Conservation (phyloP, 2,888 invertebrate genomes). For the Hirtodrosophila histrioides region DNA sequence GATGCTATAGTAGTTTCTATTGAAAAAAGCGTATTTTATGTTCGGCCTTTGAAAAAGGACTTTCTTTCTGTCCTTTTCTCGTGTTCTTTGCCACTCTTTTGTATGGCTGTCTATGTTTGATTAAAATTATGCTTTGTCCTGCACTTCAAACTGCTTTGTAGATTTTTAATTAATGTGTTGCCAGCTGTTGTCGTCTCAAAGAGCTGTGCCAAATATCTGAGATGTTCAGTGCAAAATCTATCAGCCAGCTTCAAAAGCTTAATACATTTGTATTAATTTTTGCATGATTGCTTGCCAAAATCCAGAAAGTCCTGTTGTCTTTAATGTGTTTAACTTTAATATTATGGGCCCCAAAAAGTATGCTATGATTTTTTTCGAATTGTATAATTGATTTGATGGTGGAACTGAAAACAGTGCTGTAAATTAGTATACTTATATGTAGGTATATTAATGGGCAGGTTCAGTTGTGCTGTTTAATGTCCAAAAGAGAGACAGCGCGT, state of each 20-base stretch:
- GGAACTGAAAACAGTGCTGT: conserved; percentile 25
- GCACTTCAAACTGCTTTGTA: conserved; percentile 67
- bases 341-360: conserved; percentile 11
- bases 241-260: not conserved
- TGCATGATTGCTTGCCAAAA: conserved; percentile 4
- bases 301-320: conserved; percentile 2
- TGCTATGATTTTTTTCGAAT: conserved; percentile 12
- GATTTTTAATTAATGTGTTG: conserved; percentile 67
- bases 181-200: conserved; percentile 16
- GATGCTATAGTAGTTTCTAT: too few relatives aligned
- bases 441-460: conserved; percentile 45
- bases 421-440: conserved; percentile 29
- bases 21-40: conserved; percentile 3
- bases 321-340: too few relatives aligned
- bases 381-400: conserved; percentile 16
- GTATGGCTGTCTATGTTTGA: conserved; percentile 61
- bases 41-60: not conserved
- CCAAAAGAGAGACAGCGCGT: conserved; percentile 59
- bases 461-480: conserved; percentile 49
- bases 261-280: not conserved
- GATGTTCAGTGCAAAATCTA: not conserved
- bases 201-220: not conserved
- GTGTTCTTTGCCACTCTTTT: conserved; percentile 22
- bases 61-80: not conserved
- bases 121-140: conserved; percentile 70